Conservation (phyloP, 92 coral and sea anemone genomes). For the Metridium senile region DNA sequence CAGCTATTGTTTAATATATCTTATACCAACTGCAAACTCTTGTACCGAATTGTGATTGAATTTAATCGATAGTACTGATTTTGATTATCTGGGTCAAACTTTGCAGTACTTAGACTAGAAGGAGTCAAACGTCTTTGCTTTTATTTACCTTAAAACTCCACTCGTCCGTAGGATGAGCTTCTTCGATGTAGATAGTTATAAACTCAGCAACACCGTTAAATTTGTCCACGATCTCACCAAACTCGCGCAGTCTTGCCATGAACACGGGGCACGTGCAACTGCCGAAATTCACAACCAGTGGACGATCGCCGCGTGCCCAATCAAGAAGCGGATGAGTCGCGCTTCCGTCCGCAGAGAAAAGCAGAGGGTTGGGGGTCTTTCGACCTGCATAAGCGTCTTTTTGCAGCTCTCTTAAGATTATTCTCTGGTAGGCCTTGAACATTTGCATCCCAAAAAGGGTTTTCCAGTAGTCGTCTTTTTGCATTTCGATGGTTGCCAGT, state of each 20-base stretch:
- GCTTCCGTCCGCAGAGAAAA: constrained; percentile 75
- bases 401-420: constrained; percentile 59
- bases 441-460: constrained; percentile 82
- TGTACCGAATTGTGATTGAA: background rate
- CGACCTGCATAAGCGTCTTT: constrained; percentile 46
- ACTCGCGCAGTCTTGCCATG: constrained; percentile 68
- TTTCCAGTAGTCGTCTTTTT: constrained; percentile 70
- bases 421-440: constrained; percentile 68
- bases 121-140: background rate
- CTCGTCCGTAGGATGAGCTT: constrained; percentile 89
- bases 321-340: constrained; percentile 70
- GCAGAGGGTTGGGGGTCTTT: constrained; percentile 78
- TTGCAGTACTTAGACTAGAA: background rate
- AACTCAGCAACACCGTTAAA: constrained; percentile 79
- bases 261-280: constrained; percentile 90
- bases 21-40: background rate
- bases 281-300: constrained; percentile 87
- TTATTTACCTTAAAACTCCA: constrained; percentile 85
- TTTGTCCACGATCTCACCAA: constrained; percentile 65
- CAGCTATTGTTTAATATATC: background rate
- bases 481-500: constrained; percentile 48
- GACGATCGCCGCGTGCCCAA: constrained; percentile 70
- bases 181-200: constrained; percentile 78
- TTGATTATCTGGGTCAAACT: background rate
- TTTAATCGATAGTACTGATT: background rate